Conservation (phyloP, 2,113 vertebrate genomes). For the Phodopus roborovskii region DNA sequence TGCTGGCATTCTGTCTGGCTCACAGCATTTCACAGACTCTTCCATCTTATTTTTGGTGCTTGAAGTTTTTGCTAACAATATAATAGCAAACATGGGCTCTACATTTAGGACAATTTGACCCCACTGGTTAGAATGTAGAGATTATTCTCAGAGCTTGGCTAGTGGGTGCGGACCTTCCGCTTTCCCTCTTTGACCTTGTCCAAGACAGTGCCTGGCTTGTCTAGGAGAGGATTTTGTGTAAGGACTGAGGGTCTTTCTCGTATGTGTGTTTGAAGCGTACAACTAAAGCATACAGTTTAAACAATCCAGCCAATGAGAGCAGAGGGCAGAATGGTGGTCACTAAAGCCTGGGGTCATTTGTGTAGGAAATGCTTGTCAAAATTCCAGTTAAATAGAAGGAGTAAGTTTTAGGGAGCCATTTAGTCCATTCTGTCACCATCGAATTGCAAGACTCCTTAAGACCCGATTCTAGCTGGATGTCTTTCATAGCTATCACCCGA, state of each 20-base stretch:
- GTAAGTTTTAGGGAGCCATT: not conserved
- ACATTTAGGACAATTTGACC: not conserved
- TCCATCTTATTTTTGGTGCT: not conserved
- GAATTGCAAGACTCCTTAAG: not conserved
- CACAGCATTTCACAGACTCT: not conserved
- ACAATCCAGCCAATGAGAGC: not conserved
- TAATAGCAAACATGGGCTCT: not conserved
- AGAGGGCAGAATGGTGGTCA: not conserved
- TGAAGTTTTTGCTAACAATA: conserved; percentile 13
- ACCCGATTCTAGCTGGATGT: not conserved
- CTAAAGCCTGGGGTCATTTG: not conserved
- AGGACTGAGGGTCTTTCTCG: not conserved
- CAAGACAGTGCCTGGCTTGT: not conserved
- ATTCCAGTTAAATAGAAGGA: not conserved
- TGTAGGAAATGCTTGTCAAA: not conserved
- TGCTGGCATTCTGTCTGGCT: not conserved
- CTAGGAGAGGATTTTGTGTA: not conserved
- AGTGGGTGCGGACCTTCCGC: fast-evolving
- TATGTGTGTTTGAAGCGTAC: not conserved
- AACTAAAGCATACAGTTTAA: not conserved
- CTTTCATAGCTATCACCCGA: not conserved
- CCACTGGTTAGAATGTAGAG: not conserved
- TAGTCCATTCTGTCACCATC: not conserved
- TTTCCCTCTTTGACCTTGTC: not conserved
- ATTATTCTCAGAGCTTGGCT: too few species aligned